Percentiles rank a stretch among this genome's conserved stretches.
These are phyloP conservation scores for Cataglyphis livida DNA, from an alignment of 2,888 invertebrate genomes.

Conservation along the genomic window DNA sequence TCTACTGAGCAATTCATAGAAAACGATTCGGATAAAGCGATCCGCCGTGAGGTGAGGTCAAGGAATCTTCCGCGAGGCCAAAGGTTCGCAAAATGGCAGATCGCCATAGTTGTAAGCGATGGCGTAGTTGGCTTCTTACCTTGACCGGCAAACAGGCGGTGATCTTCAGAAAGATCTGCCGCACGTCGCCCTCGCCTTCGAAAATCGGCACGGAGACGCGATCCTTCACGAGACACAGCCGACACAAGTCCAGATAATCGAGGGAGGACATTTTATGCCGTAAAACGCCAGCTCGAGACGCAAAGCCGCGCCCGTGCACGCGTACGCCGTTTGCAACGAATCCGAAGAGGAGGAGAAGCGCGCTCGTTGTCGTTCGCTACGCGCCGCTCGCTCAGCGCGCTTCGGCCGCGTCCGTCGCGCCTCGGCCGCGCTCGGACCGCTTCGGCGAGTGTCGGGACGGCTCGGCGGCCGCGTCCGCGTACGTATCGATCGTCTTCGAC, in stretches of 20 bases:
- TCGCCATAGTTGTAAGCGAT: conserved; percentile 65
- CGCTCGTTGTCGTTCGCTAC: conserved; percentile 67
- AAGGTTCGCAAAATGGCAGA: conserved; percentile 81
- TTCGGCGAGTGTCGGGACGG: conserved; percentile 12
- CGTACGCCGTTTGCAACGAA: conserved; percentile 77
- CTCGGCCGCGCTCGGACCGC: conserved; percentile 55
- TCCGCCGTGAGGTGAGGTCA: background rate
- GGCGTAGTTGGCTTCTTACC: conserved; percentile 87
- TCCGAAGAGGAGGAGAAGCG: conserved; percentile 74
- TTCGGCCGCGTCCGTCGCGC: conserved; percentile 55
- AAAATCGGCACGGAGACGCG: conserved; percentile 90
- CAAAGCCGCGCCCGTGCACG: conserved; percentile 83
- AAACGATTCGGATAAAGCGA: conserved; percentile 16
- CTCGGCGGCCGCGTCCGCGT: conserved; percentile 51
- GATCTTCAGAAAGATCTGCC: conserved; percentile 89
- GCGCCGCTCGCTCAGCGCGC: conserved; percentile 63
- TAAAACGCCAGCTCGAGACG: conserved; percentile 81
- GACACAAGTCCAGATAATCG: conserved; percentile 84
- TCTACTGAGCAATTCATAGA: conserved; percentile 52
- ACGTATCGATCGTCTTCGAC: conserved; percentile 73
- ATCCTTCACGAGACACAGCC: conserved; percentile 86
- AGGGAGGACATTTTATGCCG: conserved; percentile 83
- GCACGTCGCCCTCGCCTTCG: conserved; percentile 89
- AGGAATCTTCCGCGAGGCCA: conserved; percentile 33
- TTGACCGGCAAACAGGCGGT: conserved; percentile 91